These are phyloP conservation scores for Actinemys pallida DNA, from an alignment of 2,113 vertebrate species.

Conservation along the genomic window DNA sequence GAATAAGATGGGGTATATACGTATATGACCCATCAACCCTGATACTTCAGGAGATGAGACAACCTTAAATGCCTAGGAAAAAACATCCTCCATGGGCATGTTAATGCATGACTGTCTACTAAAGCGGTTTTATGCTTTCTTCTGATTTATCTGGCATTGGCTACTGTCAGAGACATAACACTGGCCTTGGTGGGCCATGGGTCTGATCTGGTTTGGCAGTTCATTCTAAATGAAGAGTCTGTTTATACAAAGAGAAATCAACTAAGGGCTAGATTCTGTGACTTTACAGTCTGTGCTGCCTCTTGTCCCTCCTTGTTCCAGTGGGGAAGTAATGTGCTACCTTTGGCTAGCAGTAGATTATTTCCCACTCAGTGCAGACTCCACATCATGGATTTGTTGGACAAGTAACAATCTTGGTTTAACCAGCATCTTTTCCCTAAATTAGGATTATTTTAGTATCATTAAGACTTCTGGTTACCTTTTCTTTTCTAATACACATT, in stretches of 20 bases:
- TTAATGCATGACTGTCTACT: background rate
- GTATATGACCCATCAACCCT: accelerated
- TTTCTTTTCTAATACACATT: background rate
- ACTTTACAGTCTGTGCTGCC: background rate
- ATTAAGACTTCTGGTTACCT: background rate
- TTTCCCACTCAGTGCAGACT: background rate
- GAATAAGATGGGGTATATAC: background rate
- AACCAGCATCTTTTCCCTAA: background rate
- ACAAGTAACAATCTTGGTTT: background rate
- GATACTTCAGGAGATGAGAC: background rate
- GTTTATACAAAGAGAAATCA: background rate
- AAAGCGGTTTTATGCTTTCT: background rate
- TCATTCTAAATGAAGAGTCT: background rate
- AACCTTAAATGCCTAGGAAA: background rate
- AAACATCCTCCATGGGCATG: background rate
- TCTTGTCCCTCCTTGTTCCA: background rate
- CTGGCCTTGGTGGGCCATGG: background rate
- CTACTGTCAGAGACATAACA: background rate
- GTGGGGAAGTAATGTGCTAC: background rate
- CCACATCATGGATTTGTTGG: background rate
- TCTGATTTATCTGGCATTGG: background rate
- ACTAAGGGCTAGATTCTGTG: background rate
- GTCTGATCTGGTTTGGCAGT: background rate
- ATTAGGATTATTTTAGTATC: background rate
- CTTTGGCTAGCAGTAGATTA: background rate